These are phyloP conservation scores for Strix aluco DNA, from an alignment of 2,113 vertebrate species.

Conservation along the genomic window DNA sequence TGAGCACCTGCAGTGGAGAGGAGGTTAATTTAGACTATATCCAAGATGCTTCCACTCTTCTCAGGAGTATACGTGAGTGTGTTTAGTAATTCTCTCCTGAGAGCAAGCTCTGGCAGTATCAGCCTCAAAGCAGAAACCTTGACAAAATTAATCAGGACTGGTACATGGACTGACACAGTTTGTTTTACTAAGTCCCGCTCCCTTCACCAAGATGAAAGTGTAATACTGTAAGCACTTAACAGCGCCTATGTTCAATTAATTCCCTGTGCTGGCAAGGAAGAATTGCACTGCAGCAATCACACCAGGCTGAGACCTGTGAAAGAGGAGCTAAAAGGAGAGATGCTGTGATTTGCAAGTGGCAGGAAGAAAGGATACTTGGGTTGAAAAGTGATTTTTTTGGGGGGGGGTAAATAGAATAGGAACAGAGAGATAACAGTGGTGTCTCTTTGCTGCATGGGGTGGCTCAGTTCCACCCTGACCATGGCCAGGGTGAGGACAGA, in stretches of 20 bases:
- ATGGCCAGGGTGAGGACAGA: not conserved
- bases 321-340: not conserved
- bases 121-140: constrained; percentile 30
- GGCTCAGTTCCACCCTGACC: rapidly evolving
- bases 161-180: constrained; percentile 54
- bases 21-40: constrained; percentile 14
- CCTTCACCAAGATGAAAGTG: constrained; percentile 5
- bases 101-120: not conserved
- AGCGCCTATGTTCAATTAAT: not conserved
- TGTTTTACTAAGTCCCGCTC: constrained; percentile 40
- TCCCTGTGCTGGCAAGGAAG: not conserved
- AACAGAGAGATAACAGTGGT: not conserved
- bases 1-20: not conserved
- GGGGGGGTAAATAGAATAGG: not conserved
- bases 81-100: constrained; percentile 3
- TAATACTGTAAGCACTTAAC: constrained; percentile 28
- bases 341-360: not conserved
- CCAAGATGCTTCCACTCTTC: constrained; percentile 6
- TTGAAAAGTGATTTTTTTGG: not conserved
- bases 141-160: constrained; percentile 60
- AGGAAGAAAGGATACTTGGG: not conserved
- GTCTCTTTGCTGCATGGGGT: not conserved
- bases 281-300: not conserved
- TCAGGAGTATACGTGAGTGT: constrained; percentile 34
- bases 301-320: not conserved